These are phyloP conservation scores for Steinernema carpocapsae DNA, from an alignment of 2,888 invertebrate species.

Conservation along the genomic window DNA sequence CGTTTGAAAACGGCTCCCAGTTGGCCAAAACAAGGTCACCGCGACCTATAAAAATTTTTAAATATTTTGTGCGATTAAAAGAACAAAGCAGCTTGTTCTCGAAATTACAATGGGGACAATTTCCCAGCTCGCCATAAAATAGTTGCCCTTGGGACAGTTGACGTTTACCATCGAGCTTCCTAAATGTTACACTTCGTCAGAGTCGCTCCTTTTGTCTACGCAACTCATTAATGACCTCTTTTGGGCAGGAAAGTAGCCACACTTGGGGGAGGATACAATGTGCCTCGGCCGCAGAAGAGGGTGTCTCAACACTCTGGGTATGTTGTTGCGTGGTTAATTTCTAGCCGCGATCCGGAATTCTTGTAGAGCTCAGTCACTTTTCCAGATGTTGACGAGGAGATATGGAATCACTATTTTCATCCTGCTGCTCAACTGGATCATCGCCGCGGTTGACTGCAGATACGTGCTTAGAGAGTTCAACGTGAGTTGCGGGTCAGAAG, in stretches of 20 bases:
- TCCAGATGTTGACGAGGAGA: constrained; percentile 27
- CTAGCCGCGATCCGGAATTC: background rate
- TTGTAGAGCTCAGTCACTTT: background rate
- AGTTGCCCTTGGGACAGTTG: background rate
- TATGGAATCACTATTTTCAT: constrained; percentile 1
- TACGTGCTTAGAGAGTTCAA: constrained; percentile 28
- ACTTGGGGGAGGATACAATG: background rate
- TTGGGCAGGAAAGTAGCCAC: background rate
- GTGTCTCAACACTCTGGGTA: background rate
- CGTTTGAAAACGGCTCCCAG: background rate
- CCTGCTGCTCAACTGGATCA: constrained; percentile 22
- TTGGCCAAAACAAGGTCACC: background rate
- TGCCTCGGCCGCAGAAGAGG: background rate
- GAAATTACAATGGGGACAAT: no score
- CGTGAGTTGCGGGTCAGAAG: constrained; percentile 6
- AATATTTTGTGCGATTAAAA: background rate
- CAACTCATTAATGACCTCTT: background rate
- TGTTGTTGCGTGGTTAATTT: background rate
- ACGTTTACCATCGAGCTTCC: background rate
- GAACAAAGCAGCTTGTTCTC: no score
- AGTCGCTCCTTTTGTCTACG: background rate
- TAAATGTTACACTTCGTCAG: background rate
- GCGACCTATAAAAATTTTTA: background rate
- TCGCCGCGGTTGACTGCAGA: constrained; percentile 15
- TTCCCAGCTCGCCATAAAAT: constrained; percentile 7